Percentiles rank a stretch among this genome's conserved stretches.
phyloP scores from a whole-genome alignment of 2,888 invertebrate species.

The Lysandra coridon region DNA sequence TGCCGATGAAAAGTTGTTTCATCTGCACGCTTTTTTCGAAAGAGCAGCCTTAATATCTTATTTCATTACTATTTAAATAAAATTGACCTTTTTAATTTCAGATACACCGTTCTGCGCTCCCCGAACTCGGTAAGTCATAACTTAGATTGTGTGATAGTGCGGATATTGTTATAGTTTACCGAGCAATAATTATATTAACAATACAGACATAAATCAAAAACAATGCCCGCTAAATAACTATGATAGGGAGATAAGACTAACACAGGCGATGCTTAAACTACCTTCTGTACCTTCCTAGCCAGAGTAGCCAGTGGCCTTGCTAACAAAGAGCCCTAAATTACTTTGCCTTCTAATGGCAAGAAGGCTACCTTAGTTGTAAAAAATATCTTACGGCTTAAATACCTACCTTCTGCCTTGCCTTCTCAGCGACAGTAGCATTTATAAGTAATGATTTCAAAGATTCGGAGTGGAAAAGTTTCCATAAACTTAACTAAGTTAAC shows the following conservation, averaged over 20 bases:
- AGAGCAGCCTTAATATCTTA: too few species aligned
- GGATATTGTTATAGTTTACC: constrained; percentile 34
- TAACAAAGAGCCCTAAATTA: neutral
- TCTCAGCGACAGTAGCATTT: too few species aligned
- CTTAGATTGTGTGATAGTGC: constrained; percentile 36
- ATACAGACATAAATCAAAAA: constrained; percentile 39
- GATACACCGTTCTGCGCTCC: neutral
- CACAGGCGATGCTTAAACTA: neutral
- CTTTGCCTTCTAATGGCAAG: neutral
- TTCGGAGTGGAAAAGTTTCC: too few species aligned
- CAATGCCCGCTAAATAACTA: constrained; percentile 32
- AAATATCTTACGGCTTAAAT: too few species aligned
- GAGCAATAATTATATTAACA: constrained; percentile 39
- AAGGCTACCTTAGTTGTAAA: too few species aligned
- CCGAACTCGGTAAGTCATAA: constrained; percentile 35
- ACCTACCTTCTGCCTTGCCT: too few species aligned
- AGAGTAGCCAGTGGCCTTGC: neutral
- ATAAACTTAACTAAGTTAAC: too few species aligned
- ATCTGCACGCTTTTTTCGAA: too few species aligned
- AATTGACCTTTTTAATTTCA: constrained; percentile 16
- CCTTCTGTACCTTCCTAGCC: neutral
- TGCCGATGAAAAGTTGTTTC: too few species aligned
- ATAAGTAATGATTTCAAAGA: too few species aligned
- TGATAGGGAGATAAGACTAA: constrained; percentile 20
- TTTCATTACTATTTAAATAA: neutral